These are phyloP conservation scores for Carpatolechia fugitivella DNA, from an alignment of 2,888 invertebrate genomes.

Conservation along the genomic window DNA sequence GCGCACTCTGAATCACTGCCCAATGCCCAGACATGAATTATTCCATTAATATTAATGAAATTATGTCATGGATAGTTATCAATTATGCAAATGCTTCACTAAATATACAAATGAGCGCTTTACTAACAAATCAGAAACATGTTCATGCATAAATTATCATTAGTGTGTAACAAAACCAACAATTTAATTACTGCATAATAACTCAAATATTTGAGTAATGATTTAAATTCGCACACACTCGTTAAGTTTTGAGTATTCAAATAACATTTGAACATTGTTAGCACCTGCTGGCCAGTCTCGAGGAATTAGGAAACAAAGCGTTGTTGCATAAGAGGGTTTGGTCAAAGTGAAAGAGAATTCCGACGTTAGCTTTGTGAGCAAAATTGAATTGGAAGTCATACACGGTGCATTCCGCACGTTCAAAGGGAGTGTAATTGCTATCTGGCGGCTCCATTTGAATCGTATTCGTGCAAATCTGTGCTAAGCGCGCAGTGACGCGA, in stretches of 20 bases:
- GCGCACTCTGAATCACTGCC: slow-evolving; percentile 26
- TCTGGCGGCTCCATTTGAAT: slow-evolving; percentile 73
- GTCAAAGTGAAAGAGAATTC: slow-evolving; percentile 71
- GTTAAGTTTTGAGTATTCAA: background rate
- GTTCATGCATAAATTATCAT: slow-evolving; percentile 7
- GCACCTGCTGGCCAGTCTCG: background rate
- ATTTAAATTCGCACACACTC: background rate
- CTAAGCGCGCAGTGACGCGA: slow-evolving; percentile 43
- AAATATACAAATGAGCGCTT: slow-evolving; percentile 1
- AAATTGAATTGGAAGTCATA: slow-evolving; percentile 76
- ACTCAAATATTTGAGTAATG: background rate
- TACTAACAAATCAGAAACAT: slow-evolving; percentile 8
- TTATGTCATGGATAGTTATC: slow-evolving; percentile 10
- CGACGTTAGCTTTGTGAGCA: slow-evolving; percentile 65
- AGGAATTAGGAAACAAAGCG: slow-evolving; percentile 56
- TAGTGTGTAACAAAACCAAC: slow-evolving; percentile 15
- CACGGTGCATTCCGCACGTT: slow-evolving; percentile 67
- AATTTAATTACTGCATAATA: slow-evolving; percentile 17
- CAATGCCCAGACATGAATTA: slow-evolving; percentile 8
- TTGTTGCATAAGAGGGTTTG: slow-evolving; percentile 59
- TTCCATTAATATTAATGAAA: slow-evolving; percentile 11
- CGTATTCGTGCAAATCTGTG: slow-evolving; percentile 69
- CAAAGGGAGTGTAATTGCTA: slow-evolving; percentile 76
- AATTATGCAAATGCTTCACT: slow-evolving; percentile 8
- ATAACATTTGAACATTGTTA: slow-evolving; percentile 2